Evolutionary conservation across 1,140 invertebrate genomes (phyloP).

Genomic region (Leguminivora glycinivorella): DNA sequence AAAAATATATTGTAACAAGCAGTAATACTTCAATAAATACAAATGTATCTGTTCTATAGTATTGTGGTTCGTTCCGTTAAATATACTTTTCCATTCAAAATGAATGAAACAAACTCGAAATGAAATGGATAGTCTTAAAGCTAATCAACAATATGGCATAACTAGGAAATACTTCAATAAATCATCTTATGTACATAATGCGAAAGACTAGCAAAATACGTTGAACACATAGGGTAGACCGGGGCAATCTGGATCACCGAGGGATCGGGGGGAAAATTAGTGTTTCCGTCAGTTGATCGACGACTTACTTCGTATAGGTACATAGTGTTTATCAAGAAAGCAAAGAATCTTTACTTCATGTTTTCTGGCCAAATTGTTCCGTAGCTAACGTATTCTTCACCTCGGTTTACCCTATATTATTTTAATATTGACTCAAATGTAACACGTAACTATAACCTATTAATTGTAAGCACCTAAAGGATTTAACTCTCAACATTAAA

Average conservation of each 20-base stretch:
- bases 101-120: not conserved
- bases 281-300: no score
- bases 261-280: not conserved
- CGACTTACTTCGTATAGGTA: no score
- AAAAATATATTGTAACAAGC: not conserved
- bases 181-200: slow-evolving; percentile 25
- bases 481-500: not conserved
- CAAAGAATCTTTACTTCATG: no score
- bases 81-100: not conserved
- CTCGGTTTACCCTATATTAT: no score
- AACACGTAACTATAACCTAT: not conserved
- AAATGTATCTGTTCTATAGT: not conserved
- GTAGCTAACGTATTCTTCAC: no score
- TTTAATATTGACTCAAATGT: not conserved
- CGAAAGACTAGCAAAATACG: slow-evolving; percentile 27
- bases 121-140: not conserved
- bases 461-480: slow-evolving; percentile 7
- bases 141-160: slow-evolving; percentile 1
- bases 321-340: no score
- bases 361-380: no score
- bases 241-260: not conserved
- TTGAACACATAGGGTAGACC: not conserved
- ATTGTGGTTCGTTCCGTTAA: not conserved
- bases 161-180: slow-evolving; percentile 12
- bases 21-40: not conserved